Percentiles rank a stretch among this genome's conserved stretches.
These are phyloP conservation scores for Orthosia gracilis DNA, from an alignment of 2,888 invertebrate species.

Conservation along the genomic window DNA sequence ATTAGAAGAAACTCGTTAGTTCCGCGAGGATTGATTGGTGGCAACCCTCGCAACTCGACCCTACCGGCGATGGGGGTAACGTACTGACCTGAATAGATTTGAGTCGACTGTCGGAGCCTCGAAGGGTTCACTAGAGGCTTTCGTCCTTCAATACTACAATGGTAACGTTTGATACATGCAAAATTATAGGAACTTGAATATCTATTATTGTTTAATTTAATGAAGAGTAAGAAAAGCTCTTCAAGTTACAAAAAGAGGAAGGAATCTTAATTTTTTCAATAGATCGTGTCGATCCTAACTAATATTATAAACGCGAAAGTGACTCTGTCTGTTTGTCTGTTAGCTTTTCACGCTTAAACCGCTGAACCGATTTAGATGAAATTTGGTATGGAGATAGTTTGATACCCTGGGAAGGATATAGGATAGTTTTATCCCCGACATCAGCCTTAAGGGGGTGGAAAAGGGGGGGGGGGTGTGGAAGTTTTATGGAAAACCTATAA, in stretches of 20 bases:
- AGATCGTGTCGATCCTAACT: background rate
- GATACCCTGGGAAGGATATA: no score
- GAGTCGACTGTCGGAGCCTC: slow-evolving; percentile 42
- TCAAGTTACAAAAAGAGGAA: no score
- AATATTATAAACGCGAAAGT: no score
- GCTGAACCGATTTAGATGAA: no score
- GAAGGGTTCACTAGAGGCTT: slow-evolving; percentile 17
- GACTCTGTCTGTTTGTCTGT: no score
- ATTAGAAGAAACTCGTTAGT: slow-evolving; percentile 39
- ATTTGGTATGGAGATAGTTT: no score
- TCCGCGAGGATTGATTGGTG: slow-evolving; percentile 53
- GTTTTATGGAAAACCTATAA: no score
- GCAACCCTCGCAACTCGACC: slow-evolving; percentile 56
- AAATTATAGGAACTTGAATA: background rate
- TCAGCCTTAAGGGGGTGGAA: no score
- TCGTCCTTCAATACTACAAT: background rate
- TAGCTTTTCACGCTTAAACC: no score
- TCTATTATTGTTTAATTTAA: background rate
- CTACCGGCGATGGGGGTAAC: slow-evolving; percentile 45
- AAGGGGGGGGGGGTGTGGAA: no score
- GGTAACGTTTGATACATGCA: slow-evolving; percentile 2
- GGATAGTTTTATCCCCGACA: no score
- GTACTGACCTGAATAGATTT: slow-evolving; percentile 71
- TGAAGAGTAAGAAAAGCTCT: background rate
- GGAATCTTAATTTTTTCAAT: background rate